Evolutionary conservation across 30 jellyfish, hydroid and myxozoan genomes (phyloP).

Genomic region (Hydractinia echinata): DNA sequence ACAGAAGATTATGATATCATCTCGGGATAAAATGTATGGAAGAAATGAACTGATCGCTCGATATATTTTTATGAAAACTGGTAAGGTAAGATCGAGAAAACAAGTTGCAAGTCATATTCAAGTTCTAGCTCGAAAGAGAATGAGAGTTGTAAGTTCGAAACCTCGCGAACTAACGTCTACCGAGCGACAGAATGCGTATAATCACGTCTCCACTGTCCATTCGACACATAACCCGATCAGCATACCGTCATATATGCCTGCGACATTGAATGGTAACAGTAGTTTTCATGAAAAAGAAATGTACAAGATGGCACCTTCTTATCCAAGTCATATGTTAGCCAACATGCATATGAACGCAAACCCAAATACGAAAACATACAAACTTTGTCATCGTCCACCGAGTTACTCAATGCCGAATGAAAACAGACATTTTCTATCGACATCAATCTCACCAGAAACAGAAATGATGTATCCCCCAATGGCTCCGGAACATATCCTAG

Average conservation of each 20-base stretch:
- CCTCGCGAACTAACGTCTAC: background rate
- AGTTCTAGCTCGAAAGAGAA: slow-evolving; percentile 83
- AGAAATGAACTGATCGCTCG: slow-evolving; percentile 94
- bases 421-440: background rate
- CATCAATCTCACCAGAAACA: background rate
- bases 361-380: background rate
- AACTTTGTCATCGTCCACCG: background rate
- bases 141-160: slow-evolving; percentile 8
- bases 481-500: slow-evolving; percentile 5
- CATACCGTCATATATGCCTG: background rate
- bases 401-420: background rate
- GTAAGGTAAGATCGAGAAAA: slow-evolving; percentile 87
- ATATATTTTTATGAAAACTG: slow-evolving; percentile 77
- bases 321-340: background rate
- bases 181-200: background rate
- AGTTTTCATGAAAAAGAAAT: background rate
- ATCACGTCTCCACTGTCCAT: background rate
- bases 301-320: background rate
- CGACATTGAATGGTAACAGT: background rate
- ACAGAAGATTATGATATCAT: slow-evolving; percentile 95
- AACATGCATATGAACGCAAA: background rate
- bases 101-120: slow-evolving; percentile 99
- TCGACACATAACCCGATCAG: background rate
- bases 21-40: slow-evolving; percentile 97
- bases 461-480: slow-evolving; percentile 7